phyloP scores from a whole-genome alignment of 2,113 vertebrate species.

The Atractosteus spatula region DNA sequence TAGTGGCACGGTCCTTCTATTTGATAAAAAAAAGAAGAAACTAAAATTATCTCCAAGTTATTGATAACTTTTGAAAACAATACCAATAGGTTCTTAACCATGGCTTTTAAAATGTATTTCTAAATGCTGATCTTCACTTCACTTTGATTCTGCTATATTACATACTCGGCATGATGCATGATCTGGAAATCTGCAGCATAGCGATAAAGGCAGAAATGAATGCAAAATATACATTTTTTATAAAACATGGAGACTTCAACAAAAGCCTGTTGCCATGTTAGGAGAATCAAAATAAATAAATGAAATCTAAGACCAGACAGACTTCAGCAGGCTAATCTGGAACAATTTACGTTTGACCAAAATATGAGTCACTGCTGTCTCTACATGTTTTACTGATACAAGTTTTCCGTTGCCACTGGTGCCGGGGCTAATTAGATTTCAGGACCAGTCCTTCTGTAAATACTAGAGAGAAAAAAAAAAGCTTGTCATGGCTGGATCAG shows the following conservation, averaged over 20 bases:
- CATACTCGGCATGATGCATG: too few relatives aligned
- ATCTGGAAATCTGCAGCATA: too few relatives aligned
- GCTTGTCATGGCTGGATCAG: slow-evolving; percentile 27
- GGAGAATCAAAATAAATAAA: slow-evolving; percentile 30
- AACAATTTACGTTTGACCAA: slow-evolving; percentile 24
- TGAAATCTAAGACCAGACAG: slow-evolving; percentile 5
- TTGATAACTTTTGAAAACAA: too few relatives aligned
- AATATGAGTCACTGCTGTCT: slow-evolving; percentile 30
- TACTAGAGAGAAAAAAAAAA: slow-evolving; percentile 27
- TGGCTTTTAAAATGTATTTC: too few relatives aligned
- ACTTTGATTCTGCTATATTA: too few relatives aligned
- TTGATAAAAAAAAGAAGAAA: too few relatives aligned
- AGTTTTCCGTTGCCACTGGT: slow-evolving; percentile 27
- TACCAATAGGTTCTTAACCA: too few relatives aligned
- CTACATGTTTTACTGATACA: slow-evolving; percentile 22
- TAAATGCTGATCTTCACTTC: too few relatives aligned
- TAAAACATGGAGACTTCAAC: not conserved
- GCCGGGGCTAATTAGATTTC: slow-evolving; percentile 41
- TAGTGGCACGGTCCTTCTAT: too few relatives aligned
- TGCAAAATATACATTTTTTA: too few relatives aligned
- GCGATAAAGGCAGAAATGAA: too few relatives aligned
- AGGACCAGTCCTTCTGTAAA: slow-evolving; percentile 33
- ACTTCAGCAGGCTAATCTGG: slow-evolving; percentile 7
- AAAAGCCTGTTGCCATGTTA: slow-evolving; percentile 34
- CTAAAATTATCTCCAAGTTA: too few relatives aligned